phyloP scores from a whole-genome alignment of 2,888 invertebrate genomes.

The Ephialtes manifestator region DNA sequence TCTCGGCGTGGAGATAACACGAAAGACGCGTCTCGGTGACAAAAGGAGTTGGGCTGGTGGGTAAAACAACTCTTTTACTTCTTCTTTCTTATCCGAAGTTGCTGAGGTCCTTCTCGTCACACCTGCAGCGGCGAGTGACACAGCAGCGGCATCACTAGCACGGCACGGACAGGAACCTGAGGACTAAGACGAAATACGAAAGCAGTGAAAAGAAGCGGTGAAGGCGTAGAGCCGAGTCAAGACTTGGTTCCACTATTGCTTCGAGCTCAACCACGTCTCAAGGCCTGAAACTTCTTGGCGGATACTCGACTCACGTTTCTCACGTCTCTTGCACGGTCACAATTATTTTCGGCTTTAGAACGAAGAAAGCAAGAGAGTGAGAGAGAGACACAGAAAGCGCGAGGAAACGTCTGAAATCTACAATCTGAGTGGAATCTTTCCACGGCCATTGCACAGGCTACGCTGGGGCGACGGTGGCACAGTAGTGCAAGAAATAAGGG shows the following conservation, averaged over 20 bases:
- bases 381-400: constrained; percentile 28
- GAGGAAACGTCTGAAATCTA: constrained; percentile 69
- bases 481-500: constrained; percentile 54
- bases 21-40: constrained; percentile 34
- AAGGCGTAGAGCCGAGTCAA: background rate
- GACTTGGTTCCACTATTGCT: constrained; percentile 1
- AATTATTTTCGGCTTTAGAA: constrained; percentile 82
- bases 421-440: constrained; percentile 73
- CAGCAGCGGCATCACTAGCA: constrained; percentile 39
- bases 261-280: constrained; percentile 30
- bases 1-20: constrained; percentile 16
- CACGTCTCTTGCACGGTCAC: constrained; percentile 74
- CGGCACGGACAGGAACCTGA: constrained; percentile 51
- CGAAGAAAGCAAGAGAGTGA: constrained; percentile 65
- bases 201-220: constrained; percentile 28
- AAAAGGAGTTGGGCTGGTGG: constrained; percentile 51
- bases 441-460: constrained; percentile 67
- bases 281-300: constrained; percentile 76
- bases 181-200: constrained; percentile 64
- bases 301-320: constrained; percentile 80
- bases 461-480: constrained; percentile 33
- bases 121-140: constrained; percentile 56
- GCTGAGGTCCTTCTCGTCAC: constrained; percentile 47
- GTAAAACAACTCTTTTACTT: constrained; percentile 17
- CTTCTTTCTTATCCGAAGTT: constrained; percentile 18